Conservation (phyloP, 2,888 invertebrate species). For the Cynaeus angustus region DNA sequence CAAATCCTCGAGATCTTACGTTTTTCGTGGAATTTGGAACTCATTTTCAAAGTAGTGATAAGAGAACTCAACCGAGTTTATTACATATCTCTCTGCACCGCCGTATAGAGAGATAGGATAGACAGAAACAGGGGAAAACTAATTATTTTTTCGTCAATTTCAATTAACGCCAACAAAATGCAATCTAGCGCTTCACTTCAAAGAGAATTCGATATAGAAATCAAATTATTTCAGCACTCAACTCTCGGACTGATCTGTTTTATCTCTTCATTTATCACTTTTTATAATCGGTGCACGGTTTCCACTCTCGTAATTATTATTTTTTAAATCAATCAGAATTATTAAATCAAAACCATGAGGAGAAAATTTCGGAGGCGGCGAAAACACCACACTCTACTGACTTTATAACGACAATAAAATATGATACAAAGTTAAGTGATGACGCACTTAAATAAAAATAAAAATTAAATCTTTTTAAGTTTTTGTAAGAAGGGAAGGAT, state of each 20-base stretch:
- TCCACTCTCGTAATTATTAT: constrained; percentile 37
- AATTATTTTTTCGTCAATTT: constrained; percentile 72
- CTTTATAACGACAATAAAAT: constrained; percentile 21
- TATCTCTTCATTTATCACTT: constrained; percentile 65
- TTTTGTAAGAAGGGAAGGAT: constrained; percentile 45
- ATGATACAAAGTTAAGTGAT: constrained; percentile 38
- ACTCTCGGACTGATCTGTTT: constrained; percentile 65
- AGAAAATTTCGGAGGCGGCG: neutral
- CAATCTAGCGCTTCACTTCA: constrained; percentile 67
- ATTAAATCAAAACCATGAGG: constrained; percentile 43
- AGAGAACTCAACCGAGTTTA: constrained; percentile 11
- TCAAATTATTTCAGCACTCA: constrained; percentile 68
- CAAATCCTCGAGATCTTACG: neutral
- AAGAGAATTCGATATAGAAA: constrained; percentile 70
- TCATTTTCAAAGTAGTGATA: neutral
- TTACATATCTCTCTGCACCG: constrained; percentile 7
- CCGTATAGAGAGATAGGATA: constrained; percentile 10
- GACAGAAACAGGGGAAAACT: constrained; percentile 62
- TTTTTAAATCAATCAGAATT: constrained; percentile 45
- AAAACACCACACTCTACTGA: constrained; percentile 4
- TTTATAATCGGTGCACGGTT: constrained; percentile 60
- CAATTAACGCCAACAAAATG: constrained; percentile 68
- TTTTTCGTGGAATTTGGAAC: too few species aligned
- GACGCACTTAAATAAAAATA: constrained; percentile 55
- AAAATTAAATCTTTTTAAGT: constrained; percentile 58